Evolutionary conservation across 2,797 vertebrate species (phyloP).

Genomic region (Acridotheres tristis): DNA sequence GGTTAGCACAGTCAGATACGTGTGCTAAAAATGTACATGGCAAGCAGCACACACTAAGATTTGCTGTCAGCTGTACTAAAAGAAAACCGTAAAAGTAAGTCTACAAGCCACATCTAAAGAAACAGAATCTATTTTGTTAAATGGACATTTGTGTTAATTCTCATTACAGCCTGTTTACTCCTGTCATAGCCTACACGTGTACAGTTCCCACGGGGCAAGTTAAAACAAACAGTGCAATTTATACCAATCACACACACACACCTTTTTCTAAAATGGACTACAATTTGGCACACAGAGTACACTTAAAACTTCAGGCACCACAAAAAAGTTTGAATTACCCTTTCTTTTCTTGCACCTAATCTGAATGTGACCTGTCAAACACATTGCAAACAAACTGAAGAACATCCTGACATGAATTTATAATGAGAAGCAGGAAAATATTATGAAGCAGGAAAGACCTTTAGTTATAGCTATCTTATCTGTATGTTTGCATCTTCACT

Average conservation of each 20-base stretch:
- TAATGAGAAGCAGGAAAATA: neutral
- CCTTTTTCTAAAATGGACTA: neutral
- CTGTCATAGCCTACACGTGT: neutral
- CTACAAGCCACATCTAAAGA: neutral
- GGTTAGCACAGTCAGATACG: accelerated
- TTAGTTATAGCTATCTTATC: neutral
- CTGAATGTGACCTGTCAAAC: neutral
- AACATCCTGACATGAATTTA: neutral
- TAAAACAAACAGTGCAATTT: neutral
- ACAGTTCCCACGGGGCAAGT: neutral
- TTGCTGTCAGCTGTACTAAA: neutral
- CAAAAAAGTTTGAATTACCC: neutral
- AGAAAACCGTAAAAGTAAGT: neutral
- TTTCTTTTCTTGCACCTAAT: neutral
- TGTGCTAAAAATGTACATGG: neutral
- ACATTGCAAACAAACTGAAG: neutral
- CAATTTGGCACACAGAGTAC: neutral
- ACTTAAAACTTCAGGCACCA: neutral
- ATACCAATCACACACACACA: neutral
- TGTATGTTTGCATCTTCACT: neutral
- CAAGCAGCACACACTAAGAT: neutral
- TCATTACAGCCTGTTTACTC: neutral
- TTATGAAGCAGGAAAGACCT: neutral
- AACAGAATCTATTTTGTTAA: neutral
- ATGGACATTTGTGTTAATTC: neutral